Base-by-base conservation (phyloP, 2,113 vertebrate genomes). In the Colistium nudipinnis region DNA sequence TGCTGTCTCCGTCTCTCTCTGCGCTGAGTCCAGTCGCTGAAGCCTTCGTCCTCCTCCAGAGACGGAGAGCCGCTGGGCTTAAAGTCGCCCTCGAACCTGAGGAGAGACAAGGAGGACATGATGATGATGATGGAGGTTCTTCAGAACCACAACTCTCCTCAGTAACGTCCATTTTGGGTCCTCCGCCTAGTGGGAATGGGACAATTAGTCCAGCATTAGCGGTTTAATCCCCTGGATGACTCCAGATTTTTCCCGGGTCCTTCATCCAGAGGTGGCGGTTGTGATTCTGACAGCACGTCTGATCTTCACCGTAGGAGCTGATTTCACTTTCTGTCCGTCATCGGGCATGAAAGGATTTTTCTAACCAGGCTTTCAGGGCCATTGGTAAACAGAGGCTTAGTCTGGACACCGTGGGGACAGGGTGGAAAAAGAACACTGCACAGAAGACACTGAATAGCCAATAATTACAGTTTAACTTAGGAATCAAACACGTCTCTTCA, bases 1-100 rank as follows among this genome's bases (percentile, higher is more conserved):
- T 60, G 88, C 80, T 87, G 94, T 44, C 80, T 93, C 67, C 59
- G 85, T 62, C 75, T 93, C 79, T 95, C 95, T 0, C 93, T 51
- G 44, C 92, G 95, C 74, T 96, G 97, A 28, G 95, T 94, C 96
- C 97, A 97, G 85, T 98, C 96, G 0, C 96, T 93, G 80, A 99
- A 98, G 7, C 97, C 97, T 65, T 99, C 97, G 2, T 99, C 96
- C 56, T 98, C 97, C 8, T 98, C 97, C 80, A 92, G 76, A 33
- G 93, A 92, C 0, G 79, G 89, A 2, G 85, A 79, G 59, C 88
- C 71, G 0, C 84, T 84, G 4, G 95, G 87, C 82, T 96, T 96
- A 14, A 86, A 69, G 14, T 60, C 63, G 0, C 55, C 54, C 25
- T 92, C 86, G 38, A 80, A 91, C 74, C 94, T 95, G 59, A 44